Conservation (phyloP, 2,113 vertebrate species). For the Microcebus tavaratra region DNA sequence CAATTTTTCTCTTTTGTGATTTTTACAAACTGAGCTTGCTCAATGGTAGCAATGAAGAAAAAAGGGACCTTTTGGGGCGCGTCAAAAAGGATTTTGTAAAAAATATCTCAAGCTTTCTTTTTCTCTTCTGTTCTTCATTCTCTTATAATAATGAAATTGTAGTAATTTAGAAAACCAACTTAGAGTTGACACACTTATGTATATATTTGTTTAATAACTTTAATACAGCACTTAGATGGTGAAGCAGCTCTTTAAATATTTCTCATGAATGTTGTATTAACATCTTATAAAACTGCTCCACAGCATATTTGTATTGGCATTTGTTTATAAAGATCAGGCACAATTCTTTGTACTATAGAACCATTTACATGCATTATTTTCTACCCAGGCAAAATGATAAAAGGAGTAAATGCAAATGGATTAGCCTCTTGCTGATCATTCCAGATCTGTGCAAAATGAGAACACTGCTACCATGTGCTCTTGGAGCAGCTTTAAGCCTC, state of each 20-base stretch:
- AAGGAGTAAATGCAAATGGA: not conserved
- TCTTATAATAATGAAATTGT: not conserved
- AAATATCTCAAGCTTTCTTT: not conserved
- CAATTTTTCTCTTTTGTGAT: not conserved
- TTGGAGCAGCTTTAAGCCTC: not conserved
- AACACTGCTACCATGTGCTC: too few species aligned
- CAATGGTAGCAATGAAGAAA: not conserved
- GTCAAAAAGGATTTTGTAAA: not conserved
- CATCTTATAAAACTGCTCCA: not conserved
- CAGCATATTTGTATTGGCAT: too few species aligned
- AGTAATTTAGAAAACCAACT: not conserved
- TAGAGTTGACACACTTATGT: not conserved
- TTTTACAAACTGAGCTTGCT: not conserved
- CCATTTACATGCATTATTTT: too few species aligned
- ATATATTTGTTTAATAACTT: not conserved
- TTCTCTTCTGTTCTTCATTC: not conserved
- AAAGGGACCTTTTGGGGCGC: not conserved
- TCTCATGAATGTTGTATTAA: not conserved
- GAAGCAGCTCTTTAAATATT: not conserved
- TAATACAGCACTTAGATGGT: not conserved
- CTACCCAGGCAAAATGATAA: not conserved
- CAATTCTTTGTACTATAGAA: not conserved
- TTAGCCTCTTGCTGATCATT: not conserved
- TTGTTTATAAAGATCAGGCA: too few species aligned
- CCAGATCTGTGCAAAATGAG: rapidly evolving